phyloP scores from a whole-genome alignment of 2,888 invertebrate genomes.

The Nomada goodeniana region DNA sequence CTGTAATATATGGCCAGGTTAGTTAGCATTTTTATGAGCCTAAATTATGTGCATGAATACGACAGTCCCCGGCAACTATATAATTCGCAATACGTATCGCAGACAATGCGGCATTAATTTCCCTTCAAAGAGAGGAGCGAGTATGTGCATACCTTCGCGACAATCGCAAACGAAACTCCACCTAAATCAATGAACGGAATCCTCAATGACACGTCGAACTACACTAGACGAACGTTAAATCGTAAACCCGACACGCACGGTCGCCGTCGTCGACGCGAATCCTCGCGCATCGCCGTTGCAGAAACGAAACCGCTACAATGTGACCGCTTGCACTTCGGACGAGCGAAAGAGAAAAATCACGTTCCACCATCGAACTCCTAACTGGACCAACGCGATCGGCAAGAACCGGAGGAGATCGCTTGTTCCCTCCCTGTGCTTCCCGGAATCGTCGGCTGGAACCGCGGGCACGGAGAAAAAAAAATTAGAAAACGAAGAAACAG shows the following conservation, averaged over 20 bases:
- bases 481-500: neutral
- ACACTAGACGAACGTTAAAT: neutral
- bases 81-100: neutral
- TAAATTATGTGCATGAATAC: slow-evolving; percentile 14
- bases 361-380: neutral
- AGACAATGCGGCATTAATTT: neutral
- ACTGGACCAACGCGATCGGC: neutral
- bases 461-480: neutral
- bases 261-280: neutral
- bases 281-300: neutral
- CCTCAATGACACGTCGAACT: neutral
- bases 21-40: slow-evolving; percentile 12
- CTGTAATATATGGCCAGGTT: neutral
- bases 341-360: neutral
- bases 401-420: neutral
- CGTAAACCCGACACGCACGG: neutral
- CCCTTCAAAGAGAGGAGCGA: neutral
- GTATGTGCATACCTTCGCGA: too few relatives aligned
- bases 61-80: neutral
- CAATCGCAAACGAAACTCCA: too few relatives aligned
- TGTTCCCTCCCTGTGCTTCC: neutral
- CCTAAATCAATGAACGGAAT: neutral
- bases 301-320: neutral
- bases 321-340: neutral
- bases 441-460: neutral